Evolutionary conservation across 2,888 invertebrate species (phyloP), one percentile per base, ranked within the genome.

Genomic region (Pristionchus maxplancki): DNA sequence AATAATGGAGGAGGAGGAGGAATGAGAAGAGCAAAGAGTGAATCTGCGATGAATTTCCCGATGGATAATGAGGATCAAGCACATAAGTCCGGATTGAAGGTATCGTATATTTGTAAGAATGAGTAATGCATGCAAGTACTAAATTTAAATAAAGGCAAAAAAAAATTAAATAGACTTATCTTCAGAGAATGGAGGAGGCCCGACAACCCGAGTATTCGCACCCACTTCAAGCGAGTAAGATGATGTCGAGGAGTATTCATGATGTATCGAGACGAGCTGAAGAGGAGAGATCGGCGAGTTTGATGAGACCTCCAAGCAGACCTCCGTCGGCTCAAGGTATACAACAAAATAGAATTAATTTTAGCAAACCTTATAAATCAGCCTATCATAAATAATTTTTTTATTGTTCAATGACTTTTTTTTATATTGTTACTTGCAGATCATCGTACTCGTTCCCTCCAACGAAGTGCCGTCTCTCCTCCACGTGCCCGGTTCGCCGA

Each of bases 1-100:
- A 31, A 86, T 67, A 50, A 44, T 24, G 78, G 50, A 28, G 62
- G 81, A 1, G 88, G 88, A 37, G 91, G 92, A 28, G 91, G 92
- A n/a, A 93, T 93, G 93, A 88, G 93, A 82, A 89, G 93, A 53
- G 93, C 93, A 2, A 93, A 93, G 86, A 93, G 92, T 88, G 93
- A 93, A 88, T 91, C 91, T 88, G 91, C 92, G 9, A 92, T 92
- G 92, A 86, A 90, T 15, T 89, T 91, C 84, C 87, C 90, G 24
- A 90, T 90, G 62, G 89, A 91, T 17, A 37, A 53, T n/a, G 88
- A 88, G 28, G 89, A 90, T 20, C 88, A 89, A n/a, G 90, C 91
- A 87, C 74, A 90, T 5, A 48, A 31, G 50, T 31, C 86, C 0
- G 71, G 67, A 28, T 34, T 87, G 50, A 87, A 87, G 86, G 86